A percentile compares a stretch with the other conserved stretches of the same genome.
These are phyloP conservation scores for Naja naja DNA, from an alignment of 2,113 vertebrate genomes.

Conservation along the genomic window DNA sequence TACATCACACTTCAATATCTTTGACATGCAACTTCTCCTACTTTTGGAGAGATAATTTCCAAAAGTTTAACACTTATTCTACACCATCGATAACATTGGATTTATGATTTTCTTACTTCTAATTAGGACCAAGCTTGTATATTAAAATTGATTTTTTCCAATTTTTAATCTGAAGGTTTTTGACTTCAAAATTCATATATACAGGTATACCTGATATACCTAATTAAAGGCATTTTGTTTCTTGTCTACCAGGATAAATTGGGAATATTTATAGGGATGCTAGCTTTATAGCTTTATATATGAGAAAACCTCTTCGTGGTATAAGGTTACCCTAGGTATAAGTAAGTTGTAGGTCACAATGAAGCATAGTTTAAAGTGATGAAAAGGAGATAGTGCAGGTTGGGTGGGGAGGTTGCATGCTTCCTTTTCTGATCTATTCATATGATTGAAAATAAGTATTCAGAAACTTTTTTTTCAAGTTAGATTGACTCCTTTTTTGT, in stretches of 20 bases:
- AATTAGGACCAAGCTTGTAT: not conserved
- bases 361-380: not conserved
- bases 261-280: not conserved
- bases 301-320: not conserved
- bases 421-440: not conserved
- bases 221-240: not conserved
- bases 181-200: not conserved
- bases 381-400: not conserved
- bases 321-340: not conserved
- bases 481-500: not conserved
- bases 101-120: not conserved
- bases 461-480: not conserved
- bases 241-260: not conserved
- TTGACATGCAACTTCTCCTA: not conserved
- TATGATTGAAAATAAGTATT: not conserved
- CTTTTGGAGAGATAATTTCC: not conserved
- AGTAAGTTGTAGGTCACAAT: not conserved
- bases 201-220: not conserved
- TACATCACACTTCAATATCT: not conserved
- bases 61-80: not conserved
- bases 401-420: not conserved
- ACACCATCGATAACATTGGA: not conserved
- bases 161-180: not conserved
- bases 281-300: not conserved
- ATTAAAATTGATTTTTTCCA: not conserved